These are phyloP conservation scores for Catocala fraxini DNA, from an alignment of 2,888 invertebrate species.

Conservation along the genomic window DNA sequence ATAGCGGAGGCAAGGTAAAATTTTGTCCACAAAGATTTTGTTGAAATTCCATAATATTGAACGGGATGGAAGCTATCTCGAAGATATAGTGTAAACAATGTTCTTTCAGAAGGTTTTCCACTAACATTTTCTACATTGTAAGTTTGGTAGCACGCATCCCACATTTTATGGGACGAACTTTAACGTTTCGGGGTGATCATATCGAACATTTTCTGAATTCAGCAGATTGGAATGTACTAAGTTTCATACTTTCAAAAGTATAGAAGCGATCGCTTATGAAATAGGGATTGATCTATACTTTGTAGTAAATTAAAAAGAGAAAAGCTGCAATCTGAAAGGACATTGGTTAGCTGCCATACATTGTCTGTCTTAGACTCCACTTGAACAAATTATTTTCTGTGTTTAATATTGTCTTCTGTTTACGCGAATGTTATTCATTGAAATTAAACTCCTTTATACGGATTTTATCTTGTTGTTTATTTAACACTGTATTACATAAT, in stretches of 20 bases:
- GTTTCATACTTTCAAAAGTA: background rate
- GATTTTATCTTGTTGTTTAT: too few species aligned
- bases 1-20: conserved; percentile 23
- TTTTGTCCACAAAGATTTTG: conserved; percentile 37
- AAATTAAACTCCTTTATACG: too few species aligned
- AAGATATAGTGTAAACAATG: conserved; percentile 54
- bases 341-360: too few species aligned
- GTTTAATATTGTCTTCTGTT: too few species aligned
- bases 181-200: conserved; percentile 13
- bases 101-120: conserved; percentile 36
- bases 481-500: too few species aligned
- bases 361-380: too few species aligned
- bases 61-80: conserved; percentile 44
- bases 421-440: too few species aligned
- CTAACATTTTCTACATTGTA: conserved; percentile 45
- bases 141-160: conserved; percentile 41
- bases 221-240: conserved; percentile 4
- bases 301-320: too few species aligned
- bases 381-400: too few species aligned
- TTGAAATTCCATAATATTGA: conserved; percentile 46
- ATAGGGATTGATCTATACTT: background rate
- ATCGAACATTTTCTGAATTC: conserved; percentile 10
- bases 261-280: background rate
- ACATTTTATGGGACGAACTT: conserved; percentile 41
- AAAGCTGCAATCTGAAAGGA: too few species aligned